Evolutionary conservation across 35 echinoderm and acorn worm species (phyloP), one percentile per base, ranked within the genome.

Genomic region (Lytechinus pictus): DNA sequence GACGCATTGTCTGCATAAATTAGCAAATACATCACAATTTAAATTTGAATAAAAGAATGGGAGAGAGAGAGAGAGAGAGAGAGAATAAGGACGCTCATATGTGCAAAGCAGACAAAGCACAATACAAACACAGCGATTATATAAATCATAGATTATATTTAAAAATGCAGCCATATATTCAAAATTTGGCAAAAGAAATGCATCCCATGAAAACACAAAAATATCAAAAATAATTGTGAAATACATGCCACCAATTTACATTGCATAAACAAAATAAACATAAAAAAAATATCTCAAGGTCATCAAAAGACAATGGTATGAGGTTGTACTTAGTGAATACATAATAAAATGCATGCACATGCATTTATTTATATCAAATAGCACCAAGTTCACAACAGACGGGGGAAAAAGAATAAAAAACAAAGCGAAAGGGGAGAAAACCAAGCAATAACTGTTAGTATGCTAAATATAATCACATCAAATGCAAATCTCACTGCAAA

Each of bases 1-100:
- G 87, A 99, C 94, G 87, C 79, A 95, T 44, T 94, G 66, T 97
- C 98, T 99, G 57, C 14, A 44, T 54, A 14, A 14, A 12, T 12
- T 27, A 90, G 52, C 88, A 90, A 54, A 4, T 90, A 29, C n/a
- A 24, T 79, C 19, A 79, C 66, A 79, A 27, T 79, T 79, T 19
- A 24, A 24, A 24, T 79, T 24, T 7, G n/a, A 79, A 79, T 24
- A n/a, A 24, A 6, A 79, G 19, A 79, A n/a, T 24, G 21, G 66
- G 33, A 79, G 8, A 79, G 66, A 24, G 66, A 79, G 66, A 79
- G 19, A 79, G 33, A 79, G 8, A 79, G 19, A 24, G 66, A 79
- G 66, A 79, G 66, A 79, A 79, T 8, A 24, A 79, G 19, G 66
- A 79, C 4, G 66, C 19, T 16, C 3, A n/a, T 79, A 24, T 79